Evolutionary conservation across 1,140 invertebrate species (phyloP), one percentile per base, ranked within the genome.

Genomic region (Drosophila malerkotliana): DNA sequence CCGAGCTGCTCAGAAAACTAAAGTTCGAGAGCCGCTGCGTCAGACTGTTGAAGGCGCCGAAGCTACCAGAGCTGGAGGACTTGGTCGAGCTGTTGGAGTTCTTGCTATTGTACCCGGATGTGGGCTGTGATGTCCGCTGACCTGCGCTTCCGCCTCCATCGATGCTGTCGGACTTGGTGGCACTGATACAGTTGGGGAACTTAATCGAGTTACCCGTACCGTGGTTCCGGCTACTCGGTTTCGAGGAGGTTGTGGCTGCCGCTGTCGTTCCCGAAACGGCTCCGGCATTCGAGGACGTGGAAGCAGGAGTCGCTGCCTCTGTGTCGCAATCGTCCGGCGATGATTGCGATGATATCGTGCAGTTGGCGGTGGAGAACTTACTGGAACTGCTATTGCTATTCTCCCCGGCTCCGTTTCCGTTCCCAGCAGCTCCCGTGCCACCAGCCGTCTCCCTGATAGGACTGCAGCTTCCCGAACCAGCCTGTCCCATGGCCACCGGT

Each of bases 321-420:
- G 71, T 72, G 21, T 77, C 77, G 21, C 63, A 68, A 52, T 89
- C 90, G 45, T 91, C 90, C 18, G 90, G 90, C 44, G 90, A 91
- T 55, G 90, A 91, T 44, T 91, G 90, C 34, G 90, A 91, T 53
- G 90, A 91, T 79, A 91, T 92, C 48, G 90, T 92, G 69, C 91
- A 92, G 63, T 92, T 92, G 64, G 91, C 91, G 56, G 91, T 92
- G 14, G 91, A 91, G 69, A 92, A 92, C 64, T 92, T 92, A 59
- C 91, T 92, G 21, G 91, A 91, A 59, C 90, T 92, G 67, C 91
- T 92, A 61, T 92, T 90, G 68, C 89, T 91, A 52, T 92, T 72
- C 62, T 91, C 88, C 8, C 81, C 68, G 14, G 54, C 53, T 7
- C 39, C 67, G 34, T 67, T 67, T 5, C 48, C 58, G n/a, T 47